Conservation (phyloP, 2,113 vertebrate genomes). For the Mystacornis crossleyi region DNA sequence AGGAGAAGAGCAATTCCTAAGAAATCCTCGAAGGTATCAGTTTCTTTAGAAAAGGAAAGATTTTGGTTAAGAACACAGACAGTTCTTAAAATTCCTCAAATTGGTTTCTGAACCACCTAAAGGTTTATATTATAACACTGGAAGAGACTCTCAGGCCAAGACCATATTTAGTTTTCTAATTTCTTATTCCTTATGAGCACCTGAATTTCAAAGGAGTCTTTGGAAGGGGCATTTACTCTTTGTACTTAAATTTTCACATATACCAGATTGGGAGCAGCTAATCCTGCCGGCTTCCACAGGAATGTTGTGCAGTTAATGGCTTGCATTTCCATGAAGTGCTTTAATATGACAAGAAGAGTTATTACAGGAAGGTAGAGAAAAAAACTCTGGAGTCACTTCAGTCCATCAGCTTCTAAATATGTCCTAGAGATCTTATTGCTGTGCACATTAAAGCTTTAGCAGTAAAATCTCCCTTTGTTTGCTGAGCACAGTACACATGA, state of each 20-base stretch:
- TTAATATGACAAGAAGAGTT: not conserved
- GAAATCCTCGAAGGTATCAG: not conserved
- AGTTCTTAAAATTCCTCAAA: not conserved
- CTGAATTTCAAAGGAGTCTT: not conserved
- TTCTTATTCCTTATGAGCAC: not conserved
- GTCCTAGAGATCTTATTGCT: not conserved
- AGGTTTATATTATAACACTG: not conserved
- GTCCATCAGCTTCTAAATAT: not conserved
- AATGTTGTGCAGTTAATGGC: not conserved
- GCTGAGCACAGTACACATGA: not conserved
- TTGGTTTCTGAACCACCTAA: not conserved
- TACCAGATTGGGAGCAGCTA: not conserved
- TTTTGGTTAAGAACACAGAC: not conserved
- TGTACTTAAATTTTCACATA: not conserved
- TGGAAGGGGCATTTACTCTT: not conserved
- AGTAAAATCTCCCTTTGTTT: conserved; percentile 12
- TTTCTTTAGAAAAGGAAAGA: not conserved
- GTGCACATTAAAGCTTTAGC: conserved; percentile 1
- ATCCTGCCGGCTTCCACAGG: not conserved
- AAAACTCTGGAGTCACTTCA: not conserved
- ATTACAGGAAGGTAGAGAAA: not conserved
- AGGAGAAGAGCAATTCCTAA: not conserved
- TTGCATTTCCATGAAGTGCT: not conserved
- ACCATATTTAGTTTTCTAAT: not conserved
- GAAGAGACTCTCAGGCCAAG: not conserved